Conservation (phyloP, 2,888 invertebrate genomes). For the Andrena dorsata region DNA sequence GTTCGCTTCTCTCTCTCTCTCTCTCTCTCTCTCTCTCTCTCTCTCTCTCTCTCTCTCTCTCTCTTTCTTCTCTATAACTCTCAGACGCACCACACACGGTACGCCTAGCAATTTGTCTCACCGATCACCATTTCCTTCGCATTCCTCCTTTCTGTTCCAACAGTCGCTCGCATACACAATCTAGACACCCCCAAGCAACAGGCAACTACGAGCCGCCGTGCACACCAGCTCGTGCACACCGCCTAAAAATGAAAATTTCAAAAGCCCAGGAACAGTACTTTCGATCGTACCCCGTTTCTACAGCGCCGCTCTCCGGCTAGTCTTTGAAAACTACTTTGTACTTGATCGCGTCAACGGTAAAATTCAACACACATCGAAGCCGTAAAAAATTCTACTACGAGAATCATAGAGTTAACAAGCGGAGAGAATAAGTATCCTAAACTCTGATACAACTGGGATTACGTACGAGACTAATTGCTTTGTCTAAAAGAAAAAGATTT, state of each 20-base stretch:
- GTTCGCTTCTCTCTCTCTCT: slow-evolving; percentile 7
- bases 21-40: neutral
- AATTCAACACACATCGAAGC: slow-evolving; percentile 60
- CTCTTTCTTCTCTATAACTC: neutral
- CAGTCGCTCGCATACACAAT: neutral
- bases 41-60: too few relatives aligned
- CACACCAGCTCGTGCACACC: slow-evolving; percentile 29
- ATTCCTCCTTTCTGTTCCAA: neutral
- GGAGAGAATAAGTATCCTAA: slow-evolving; percentile 2
- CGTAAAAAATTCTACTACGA: slow-evolving; percentile 49
- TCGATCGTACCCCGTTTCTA: slow-evolving; percentile 43
- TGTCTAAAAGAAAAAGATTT: slow-evolving; percentile 8
- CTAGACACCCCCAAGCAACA: slow-evolving; percentile 22
- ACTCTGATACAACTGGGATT: neutral
- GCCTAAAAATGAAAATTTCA: slow-evolving; percentile 27
- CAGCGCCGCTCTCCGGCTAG: slow-evolving; percentile 44
- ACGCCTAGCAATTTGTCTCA: neutral
- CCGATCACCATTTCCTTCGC: neutral
- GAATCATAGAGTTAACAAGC: slow-evolving; percentile 3
- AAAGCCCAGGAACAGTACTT: slow-evolving; percentile 54
- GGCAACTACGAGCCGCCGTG: slow-evolving; percentile 25
- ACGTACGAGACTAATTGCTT: neutral
- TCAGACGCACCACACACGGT: neutral
- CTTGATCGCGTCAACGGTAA: slow-evolving; percentile 70
- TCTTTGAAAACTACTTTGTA: slow-evolving; percentile 71